These are phyloP conservation scores for Podotricha telesiphe DNA, from an alignment of 2,888 invertebrate genomes.

Conservation along the genomic window DNA sequence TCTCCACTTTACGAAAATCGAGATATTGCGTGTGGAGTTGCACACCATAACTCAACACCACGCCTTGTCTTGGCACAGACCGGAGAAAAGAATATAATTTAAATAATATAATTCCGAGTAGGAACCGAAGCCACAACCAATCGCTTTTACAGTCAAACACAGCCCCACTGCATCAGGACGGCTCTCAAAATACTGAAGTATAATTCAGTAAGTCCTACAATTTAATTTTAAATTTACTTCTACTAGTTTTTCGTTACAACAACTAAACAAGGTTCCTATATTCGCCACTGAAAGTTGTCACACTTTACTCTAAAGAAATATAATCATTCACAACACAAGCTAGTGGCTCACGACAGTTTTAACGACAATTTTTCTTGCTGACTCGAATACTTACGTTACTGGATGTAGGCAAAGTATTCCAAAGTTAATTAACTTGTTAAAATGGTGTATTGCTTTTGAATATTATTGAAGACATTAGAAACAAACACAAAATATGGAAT, in stretches of 20 bases:
- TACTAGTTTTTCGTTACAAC: background rate
- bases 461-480: background rate
- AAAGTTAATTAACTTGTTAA: constrained; percentile 1
- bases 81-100: too few relatives aligned
- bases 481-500: background rate
- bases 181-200: too few relatives aligned
- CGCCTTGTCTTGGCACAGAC: too few relatives aligned
- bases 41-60: too few relatives aligned
- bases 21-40: too few relatives aligned
- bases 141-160: too few relatives aligned
- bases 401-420: background rate
- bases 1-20: too few relatives aligned
- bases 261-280: background rate
- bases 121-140: too few relatives aligned
- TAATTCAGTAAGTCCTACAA: too few relatives aligned
- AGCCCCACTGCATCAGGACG: too few relatives aligned
- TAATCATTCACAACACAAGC: constrained; percentile 2
- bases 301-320: background rate
- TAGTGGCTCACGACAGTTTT: constrained; percentile 17
- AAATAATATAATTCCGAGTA: too few relatives aligned
- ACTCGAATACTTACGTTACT: constrained; percentile 14
- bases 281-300: constrained; percentile 14
- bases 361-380: constrained; percentile 21
- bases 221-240: background rate
- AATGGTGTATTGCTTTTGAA: background rate